Base-by-base conservation (phyloP, 2,888 invertebrate species). In the Coenonympha arcania region DNA sequence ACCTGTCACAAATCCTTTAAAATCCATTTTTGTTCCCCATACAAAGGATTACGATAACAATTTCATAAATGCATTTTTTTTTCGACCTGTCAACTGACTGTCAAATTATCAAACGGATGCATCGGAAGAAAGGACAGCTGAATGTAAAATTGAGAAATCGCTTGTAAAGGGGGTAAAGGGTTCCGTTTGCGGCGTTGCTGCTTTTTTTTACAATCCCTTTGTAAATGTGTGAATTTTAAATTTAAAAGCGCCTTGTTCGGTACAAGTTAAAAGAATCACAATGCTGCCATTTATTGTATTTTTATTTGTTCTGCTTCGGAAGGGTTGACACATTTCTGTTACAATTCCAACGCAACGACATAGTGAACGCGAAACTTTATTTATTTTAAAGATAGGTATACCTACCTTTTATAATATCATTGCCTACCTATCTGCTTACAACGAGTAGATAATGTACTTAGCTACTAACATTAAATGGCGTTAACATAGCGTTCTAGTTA, bases 51-150 rank as follows among this genome's bases (percentile, higher is more conserved):
- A 71, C 68, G 67, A 64, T 71, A 75, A 80, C 75, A 79, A 73
- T 66, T 60, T 60, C 58, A 60, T 56, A 62, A 20, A 33, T 53
- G 56, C 47, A 60, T 66, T 68, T 66, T 68, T 71, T 69, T 74
- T 62, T 71, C 54, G 55, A 64, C 57, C 71, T 79, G 79, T 80
- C 79, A 82, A 68, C 76, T 59, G 73, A 68, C 69, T 73, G 84
- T 84, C 85, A 83, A 69, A 77, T 82, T 80, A 79, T 68, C 73
- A 79, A 75, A 73, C 68, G 64, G 66, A 71, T 75, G 75, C 65
- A 64, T 58, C 61, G 69, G 69, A 73, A 71, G 68, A 40, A 37
- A 45, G 66, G 59, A 66, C 76, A 76, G 76, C 75, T 77, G 77
- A 74, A 74, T 71, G 69, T 71, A 70, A 69, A 71, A 76, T 77